phyloP scores from a whole-genome alignment of 2,797 vertebrate species.

The Hippoglossus hippoglossus region DNA sequence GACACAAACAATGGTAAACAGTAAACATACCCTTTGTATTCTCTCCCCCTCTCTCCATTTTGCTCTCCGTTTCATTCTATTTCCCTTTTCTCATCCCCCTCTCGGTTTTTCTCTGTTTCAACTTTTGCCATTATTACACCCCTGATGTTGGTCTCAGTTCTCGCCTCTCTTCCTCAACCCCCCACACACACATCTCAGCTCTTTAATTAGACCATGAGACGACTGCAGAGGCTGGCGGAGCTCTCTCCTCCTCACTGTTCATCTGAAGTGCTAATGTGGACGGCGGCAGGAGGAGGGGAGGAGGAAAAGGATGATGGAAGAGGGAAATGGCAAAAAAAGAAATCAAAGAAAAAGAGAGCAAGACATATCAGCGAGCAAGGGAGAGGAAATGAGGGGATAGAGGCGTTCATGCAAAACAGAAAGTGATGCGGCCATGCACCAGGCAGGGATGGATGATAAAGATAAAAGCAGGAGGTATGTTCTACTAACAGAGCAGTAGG shows the following conservation, averaged over 20 bases:
- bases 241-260: slow-evolving; percentile 35
- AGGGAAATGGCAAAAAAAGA: slow-evolving; percentile 11
- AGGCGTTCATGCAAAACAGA: neutral
- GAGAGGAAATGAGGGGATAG: neutral
- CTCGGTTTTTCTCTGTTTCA: slow-evolving; percentile 23
- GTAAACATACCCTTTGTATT: slow-evolving; percentile 38
- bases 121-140: neutral
- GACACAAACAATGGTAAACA: slow-evolving; percentile 41
- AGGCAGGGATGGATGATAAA: slow-evolving; percentile 7
- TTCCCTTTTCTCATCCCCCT: neutral
- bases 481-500: neutral
- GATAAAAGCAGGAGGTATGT: slow-evolving; percentile 5
- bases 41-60: too few species aligned
- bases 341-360: slow-evolving; percentile 25
- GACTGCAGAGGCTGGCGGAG: slow-evolving; percentile 40
- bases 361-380: neutral
- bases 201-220: slow-evolving; percentile 67
- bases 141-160: neutral
- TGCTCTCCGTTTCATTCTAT: slow-evolving; percentile 2
- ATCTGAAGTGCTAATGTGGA: slow-evolving; percentile 50
- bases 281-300: slow-evolving; percentile 18
- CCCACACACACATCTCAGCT: neutral
- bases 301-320: slow-evolving; percentile 9
- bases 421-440: neutral
- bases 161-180: neutral